These are phyloP conservation scores for Lucifuga dentata DNA, from an alignment of 2,113 vertebrate species.

Conservation along the genomic window DNA sequence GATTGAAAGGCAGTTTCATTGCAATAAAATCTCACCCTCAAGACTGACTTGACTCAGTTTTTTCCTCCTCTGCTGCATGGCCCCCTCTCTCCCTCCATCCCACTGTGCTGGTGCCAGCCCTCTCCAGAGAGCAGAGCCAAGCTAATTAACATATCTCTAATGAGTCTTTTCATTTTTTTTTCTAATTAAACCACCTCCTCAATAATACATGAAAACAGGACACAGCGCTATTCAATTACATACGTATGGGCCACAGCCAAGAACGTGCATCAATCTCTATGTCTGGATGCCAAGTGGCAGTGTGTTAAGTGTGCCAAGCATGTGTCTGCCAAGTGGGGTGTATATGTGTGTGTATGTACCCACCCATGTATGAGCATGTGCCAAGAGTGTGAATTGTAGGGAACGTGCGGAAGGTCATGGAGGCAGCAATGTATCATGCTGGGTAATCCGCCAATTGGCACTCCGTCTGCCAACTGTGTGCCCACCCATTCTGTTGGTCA, in stretches of 20 bases:
- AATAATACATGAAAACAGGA: conserved; percentile 86
- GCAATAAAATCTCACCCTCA: conserved; percentile 21
- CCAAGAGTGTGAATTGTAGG: conserved; percentile 66
- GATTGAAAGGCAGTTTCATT: conserved; percentile 6
- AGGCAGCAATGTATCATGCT: conserved; percentile 59
- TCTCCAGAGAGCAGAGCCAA: conserved; percentile 77
- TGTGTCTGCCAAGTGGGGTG: conserved; percentile 69
- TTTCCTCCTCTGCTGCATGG: conserved; percentile 3
- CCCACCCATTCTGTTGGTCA: conserved; percentile 44
- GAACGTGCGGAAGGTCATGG: conserved; percentile 58
- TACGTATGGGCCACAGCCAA: conserved; percentile 75
- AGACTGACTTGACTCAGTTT: conserved; percentile 57
- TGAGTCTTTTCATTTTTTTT: conserved; percentile 86
- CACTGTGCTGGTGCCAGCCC: conserved; percentile 58
- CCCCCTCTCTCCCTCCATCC: conserved; percentile 44
- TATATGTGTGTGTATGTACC: conserved; percentile 53
- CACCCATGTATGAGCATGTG: conserved; percentile 53
- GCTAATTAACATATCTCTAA: conserved; percentile 87
- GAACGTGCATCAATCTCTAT: conserved; percentile 68
- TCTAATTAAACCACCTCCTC: conserved; percentile 85
- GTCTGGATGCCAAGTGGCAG: conserved; percentile 69
- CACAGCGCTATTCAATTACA: conserved; percentile 82
- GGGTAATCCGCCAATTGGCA: conserved; percentile 67
- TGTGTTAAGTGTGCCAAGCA: conserved; percentile 70
- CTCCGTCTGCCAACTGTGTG: conserved; percentile 60